Percentiles rank a stretch among this genome's conserved stretches.
phyloP scores from a whole-genome alignment of 2,797 vertebrate species.

The Nasua narica region DNA sequence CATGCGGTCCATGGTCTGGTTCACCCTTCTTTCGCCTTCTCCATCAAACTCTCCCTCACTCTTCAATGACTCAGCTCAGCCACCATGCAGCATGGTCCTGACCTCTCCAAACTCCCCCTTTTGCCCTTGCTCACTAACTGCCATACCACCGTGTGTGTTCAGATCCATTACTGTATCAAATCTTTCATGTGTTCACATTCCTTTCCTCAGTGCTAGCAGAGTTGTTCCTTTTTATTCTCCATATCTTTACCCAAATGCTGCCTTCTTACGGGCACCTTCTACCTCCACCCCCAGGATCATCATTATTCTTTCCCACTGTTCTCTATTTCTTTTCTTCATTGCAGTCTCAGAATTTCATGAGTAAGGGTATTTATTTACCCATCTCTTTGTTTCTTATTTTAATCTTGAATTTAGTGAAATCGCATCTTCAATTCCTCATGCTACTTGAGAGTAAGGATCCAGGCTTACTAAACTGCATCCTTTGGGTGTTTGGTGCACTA shows the following conservation, averaged over 20 bases:
- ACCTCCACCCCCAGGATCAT: background rate
- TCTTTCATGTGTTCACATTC: background rate
- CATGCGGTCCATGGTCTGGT: background rate
- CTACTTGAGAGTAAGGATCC: background rate
- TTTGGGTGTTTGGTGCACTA: background rate
- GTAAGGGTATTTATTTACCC: background rate
- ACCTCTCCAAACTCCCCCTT: background rate
- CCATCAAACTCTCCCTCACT: background rate
- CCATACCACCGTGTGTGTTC: background rate
- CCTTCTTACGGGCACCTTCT: background rate
- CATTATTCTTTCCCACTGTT: background rate
- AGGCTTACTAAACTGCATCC: background rate
- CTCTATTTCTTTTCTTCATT: background rate
- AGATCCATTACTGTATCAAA: background rate
- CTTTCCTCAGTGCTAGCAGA: background rate
- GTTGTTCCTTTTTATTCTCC: background rate
- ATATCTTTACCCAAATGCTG: background rate
- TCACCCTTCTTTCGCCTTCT: background rate
- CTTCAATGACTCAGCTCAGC: background rate
- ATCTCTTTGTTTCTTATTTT: background rate
- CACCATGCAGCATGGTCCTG: background rate
- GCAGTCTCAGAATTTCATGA: background rate
- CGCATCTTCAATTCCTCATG: background rate
- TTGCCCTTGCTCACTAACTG: background rate
- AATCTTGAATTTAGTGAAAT: background rate